Percentiles rank a stretch among this genome's conserved stretches.
phyloP scores from a whole-genome alignment of 2,113 vertebrate genomes.

The Urocitellus parryii region DNA sequence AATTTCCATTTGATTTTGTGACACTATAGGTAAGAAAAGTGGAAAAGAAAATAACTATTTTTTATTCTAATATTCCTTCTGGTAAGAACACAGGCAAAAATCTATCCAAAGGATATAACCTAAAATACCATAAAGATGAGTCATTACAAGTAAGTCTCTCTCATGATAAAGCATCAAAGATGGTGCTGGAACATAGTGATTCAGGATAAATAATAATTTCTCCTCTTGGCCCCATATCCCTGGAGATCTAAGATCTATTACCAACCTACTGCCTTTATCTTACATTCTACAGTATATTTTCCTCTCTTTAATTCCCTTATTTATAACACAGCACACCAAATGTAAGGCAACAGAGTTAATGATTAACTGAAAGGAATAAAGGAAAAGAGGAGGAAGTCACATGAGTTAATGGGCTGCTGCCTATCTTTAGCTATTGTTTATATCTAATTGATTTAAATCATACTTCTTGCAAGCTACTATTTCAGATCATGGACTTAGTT shows the following conservation, averaged over 20 bases:
- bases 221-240: not conserved
- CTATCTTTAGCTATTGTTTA: not conserved
- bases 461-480: not conserved
- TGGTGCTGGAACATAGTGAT: not conserved
- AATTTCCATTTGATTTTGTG: slow-evolving; percentile 22
- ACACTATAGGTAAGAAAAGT: slow-evolving; percentile 23
- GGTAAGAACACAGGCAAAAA: slow-evolving; percentile 2
- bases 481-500: not conserved
- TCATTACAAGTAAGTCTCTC: not conserved
- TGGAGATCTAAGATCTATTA: not conserved
- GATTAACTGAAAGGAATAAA: not conserved
- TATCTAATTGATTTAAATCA: not conserved
- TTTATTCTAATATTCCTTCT: slow-evolving; percentile 46
- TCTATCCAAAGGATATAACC: not conserved
- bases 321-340: slow-evolving; percentile 9
- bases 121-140: slow-evolving; percentile 10
- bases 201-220: slow-evolving; percentile 16
- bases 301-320: not conserved
- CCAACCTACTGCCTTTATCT: not conserved
- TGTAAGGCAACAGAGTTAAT: slow-evolving; percentile 37
- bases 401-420: not conserved
- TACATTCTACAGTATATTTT: not conserved
- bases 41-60: slow-evolving; percentile 39
- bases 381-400: not conserved
- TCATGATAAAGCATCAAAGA: not conserved